A percentile compares a stretch with the other conserved stretches of the same genome.
Conservation (phyloP, 2,797 vertebrate genomes). For the Mustela erminea region DNA sequence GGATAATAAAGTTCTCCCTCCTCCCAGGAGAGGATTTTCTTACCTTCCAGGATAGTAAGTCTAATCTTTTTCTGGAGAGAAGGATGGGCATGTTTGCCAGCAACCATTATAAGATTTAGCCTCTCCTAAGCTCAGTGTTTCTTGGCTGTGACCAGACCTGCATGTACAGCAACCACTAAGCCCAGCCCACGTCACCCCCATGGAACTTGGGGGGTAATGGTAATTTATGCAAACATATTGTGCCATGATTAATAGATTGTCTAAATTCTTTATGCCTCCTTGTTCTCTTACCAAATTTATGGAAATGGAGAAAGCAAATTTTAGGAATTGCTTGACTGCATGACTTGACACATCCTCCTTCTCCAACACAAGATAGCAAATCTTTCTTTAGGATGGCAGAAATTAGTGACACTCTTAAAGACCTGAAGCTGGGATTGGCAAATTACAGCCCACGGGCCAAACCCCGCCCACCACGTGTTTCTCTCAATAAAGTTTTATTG, state of each 20-base stretch:
- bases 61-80: not conserved
- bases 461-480: not conserved
- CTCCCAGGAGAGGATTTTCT: not conserved
- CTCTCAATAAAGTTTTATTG: constrained; percentile 16
- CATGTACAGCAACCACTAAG: not conserved
- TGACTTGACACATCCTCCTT: not conserved
- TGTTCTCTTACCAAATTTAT: not conserved
- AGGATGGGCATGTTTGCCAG: not conserved
- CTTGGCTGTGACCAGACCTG: not conserved
- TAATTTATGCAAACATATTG: not conserved
- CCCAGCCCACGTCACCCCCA: no score
- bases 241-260: not conserved
- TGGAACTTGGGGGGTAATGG: not conserved
- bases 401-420: not conserved
- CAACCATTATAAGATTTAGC: not conserved
- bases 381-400: not conserved
- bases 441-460: not conserved
- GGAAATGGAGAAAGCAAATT: not conserved
- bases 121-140: not conserved
- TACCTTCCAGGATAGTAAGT: not conserved
- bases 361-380: not conserved
- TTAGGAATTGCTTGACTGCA: not conserved
- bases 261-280: not conserved
- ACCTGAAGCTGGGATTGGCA: not conserved
- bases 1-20: not conserved